Conservation (phyloP, 2,113 vertebrate genomes). For the Monarcha castaneiventris region DNA sequence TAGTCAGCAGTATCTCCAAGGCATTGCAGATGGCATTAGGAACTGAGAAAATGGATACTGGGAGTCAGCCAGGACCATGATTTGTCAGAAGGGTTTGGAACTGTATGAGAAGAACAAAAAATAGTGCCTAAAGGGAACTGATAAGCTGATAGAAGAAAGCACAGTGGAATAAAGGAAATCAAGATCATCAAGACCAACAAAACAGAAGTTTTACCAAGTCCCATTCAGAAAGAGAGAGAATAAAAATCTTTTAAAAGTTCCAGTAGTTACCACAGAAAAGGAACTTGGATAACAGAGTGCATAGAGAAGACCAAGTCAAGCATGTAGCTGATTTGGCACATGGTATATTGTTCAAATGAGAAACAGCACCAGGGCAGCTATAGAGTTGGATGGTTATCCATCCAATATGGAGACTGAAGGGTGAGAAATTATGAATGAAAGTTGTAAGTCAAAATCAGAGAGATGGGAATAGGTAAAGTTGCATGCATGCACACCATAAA, state of each 20-base stretch:
- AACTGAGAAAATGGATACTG: conserved; percentile 30
- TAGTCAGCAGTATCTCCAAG: background rate
- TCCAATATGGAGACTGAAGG: background rate
- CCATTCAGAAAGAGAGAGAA: background rate
- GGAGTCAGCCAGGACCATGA: conserved; percentile 26
- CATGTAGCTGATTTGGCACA: background rate
- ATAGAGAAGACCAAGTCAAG: background rate
- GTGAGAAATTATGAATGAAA: background rate
- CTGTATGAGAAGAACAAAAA: background rate
- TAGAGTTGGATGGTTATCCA: background rate
- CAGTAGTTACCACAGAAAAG: background rate
- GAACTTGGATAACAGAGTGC: background rate
- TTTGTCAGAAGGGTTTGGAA: conserved; percentile 5
- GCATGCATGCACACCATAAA: background rate
- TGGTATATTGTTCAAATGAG: background rate
- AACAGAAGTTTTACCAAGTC: background rate
- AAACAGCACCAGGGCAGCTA: background rate
- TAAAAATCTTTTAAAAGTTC: background rate
- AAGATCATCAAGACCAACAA: background rate
- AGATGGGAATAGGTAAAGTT: background rate
- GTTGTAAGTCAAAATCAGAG: background rate
- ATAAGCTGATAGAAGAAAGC: background rate
- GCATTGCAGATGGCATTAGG: conserved; percentile 42
- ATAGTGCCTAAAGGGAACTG: background rate
- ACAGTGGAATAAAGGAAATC: background rate